Evolutionary conservation across 2,888 invertebrate species (phyloP).

Genomic region (Agelastica alni): DNA sequence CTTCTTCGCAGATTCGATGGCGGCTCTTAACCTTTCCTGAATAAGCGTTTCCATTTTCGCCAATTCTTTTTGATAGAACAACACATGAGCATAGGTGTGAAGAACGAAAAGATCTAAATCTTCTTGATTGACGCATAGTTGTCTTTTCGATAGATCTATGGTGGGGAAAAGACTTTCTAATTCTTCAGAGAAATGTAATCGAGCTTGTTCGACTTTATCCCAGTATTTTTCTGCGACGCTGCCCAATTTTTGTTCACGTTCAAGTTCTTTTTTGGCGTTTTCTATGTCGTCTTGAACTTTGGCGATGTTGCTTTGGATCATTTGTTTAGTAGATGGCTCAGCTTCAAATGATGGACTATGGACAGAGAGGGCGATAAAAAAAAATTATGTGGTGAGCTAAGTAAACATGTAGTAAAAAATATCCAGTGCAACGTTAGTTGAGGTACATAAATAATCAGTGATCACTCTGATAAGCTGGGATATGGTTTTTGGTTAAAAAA

Average conservation of each 20-base stretch:
- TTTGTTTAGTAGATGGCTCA: slow-evolving; percentile 56
- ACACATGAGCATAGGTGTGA: slow-evolving; percentile 76
- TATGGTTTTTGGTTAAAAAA: no score
- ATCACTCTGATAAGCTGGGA: no score
- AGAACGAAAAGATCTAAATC: slow-evolving; percentile 74
- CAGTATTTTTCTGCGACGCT: slow-evolving; percentile 79
- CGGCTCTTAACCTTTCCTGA: slow-evolving; percentile 65
- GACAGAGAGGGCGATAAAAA: background rate
- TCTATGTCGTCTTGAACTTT: slow-evolving; percentile 63
- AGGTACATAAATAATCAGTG: no score
- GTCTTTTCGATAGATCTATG: slow-evolving; percentile 69
- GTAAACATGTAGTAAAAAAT: no score
- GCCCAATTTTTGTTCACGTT: slow-evolving; percentile 61
- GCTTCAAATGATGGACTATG: slow-evolving; percentile 50
- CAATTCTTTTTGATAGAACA: slow-evolving; percentile 77
- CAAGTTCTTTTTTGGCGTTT: slow-evolving; percentile 63
- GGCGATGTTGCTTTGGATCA: slow-evolving; percentile 62
- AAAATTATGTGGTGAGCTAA: no score
- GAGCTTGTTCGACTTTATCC: slow-evolving; percentile 72
- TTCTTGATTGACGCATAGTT: slow-evolving; percentile 57
- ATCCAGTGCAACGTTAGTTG: no score
- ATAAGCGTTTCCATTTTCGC: slow-evolving; percentile 70
- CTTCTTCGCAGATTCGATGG: slow-evolving; percentile 62
- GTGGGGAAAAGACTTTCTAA: slow-evolving; percentile 74
- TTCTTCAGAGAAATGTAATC: slow-evolving; percentile 67